Conservation (phyloP, 1,140 invertebrate genomes). For the Anastrepha obliqua region DNA sequence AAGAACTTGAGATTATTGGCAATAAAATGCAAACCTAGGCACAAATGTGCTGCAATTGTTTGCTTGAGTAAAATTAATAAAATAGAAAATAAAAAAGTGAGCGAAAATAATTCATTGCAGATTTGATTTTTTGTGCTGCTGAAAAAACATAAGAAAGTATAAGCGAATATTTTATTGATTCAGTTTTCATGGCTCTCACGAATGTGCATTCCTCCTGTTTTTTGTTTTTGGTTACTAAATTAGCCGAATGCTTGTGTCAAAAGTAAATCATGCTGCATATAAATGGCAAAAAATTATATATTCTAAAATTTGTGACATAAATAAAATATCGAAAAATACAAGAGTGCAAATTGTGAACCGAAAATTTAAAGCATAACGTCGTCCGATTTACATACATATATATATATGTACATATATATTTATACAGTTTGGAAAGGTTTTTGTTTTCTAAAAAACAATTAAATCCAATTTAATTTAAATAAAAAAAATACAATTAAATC, state of each 20-base stretch:
- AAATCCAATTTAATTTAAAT: too few relatives aligned
- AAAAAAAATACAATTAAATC: too few relatives aligned
- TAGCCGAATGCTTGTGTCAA: too few relatives aligned
- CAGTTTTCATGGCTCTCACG: background rate
- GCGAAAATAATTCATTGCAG: background rate
- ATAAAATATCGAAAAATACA: too few relatives aligned
- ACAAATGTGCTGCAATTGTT: background rate
- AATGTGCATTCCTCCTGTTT: background rate
- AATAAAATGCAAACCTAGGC: background rate
- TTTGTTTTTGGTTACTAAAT: background rate
- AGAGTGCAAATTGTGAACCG: too few relatives aligned
- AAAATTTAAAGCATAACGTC: too few relatives aligned
- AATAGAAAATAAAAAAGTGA: background rate
- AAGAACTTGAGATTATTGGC: background rate
- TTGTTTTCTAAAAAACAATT: too few relatives aligned
- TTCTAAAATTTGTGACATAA: too few relatives aligned
- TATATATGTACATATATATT: background rate
- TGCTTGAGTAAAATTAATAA: background rate
- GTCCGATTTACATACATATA: background rate
- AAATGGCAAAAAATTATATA: too few relatives aligned
- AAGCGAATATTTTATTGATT: constrained; percentile 45
- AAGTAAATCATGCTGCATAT: too few relatives aligned
- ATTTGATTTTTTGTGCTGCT: background rate
- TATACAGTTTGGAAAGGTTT: too few relatives aligned
- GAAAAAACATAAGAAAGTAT: background rate